Base-by-base conservation (phyloP, 2,888 invertebrate species). In the Lobophora halterata region DNA sequence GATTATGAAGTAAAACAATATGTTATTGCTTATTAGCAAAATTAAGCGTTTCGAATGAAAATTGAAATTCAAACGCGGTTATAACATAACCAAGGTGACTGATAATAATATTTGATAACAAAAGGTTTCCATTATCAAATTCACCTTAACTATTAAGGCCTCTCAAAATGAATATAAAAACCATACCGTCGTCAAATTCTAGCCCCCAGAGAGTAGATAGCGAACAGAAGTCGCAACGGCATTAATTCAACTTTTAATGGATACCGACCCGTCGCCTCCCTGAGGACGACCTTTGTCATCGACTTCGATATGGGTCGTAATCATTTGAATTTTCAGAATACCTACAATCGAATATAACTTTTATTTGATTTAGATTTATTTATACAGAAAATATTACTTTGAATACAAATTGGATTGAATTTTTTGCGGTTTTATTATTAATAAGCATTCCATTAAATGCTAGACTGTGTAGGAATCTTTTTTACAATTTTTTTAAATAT, bases 171-270 rank as follows among this genome's bases (percentile, higher is more conserved):
- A 18, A 17, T 18, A 14, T 21, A 34, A 21, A 31, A 9, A 11
- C 16, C 5, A 10, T 35, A 63, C 70, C 71, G 64, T 58, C 61
- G 65, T 69, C 70, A 68, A 58, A 54, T 48, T 47, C 37, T 24
- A 29, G 24, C 49, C 63, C 51, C 64, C 29, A 32, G 67, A 70
- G 72, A 61, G 40, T 20, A 55, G 61, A 57, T 60, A 66, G 61
- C 59, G 52, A 35, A 49, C 56, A 64, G 64, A 61, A 61, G 67
- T 61, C 60, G 21, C 39, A 33, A 19, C 43, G 55, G 61, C 67
- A 71, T 74, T 76, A 72, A 77, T 77, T 71, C 73, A 78, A 79
- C 68, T 78, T 79, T 76, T 78, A 77, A 77, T 77, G 71, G 74
- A 69, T 66, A 72, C 65, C 55, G 63, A 51, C 60, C 52, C 49